phyloP scores from a whole-genome alignment of 1,140 invertebrate genomes.

The Ladona fulva region DNA sequence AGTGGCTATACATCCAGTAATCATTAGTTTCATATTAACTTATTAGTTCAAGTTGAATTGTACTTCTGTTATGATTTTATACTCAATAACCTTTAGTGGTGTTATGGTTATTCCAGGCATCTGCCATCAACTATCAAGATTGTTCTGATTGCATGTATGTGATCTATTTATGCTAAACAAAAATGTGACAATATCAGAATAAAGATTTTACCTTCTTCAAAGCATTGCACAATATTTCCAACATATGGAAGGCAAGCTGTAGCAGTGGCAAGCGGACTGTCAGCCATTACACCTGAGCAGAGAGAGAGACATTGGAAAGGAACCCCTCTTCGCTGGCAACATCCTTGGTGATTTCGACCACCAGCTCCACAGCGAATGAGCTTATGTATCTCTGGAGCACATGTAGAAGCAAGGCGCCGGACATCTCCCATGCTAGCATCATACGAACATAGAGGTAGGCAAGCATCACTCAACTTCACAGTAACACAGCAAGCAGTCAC shows the following conservation, averaged over 20 bases:
- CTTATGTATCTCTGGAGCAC: conserved; percentile 55
- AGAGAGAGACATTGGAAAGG: conserved; percentile 57
- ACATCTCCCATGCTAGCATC: conserved; percentile 70
- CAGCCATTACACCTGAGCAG: conserved; percentile 60
- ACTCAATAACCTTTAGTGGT: too few relatives aligned
- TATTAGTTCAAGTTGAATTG: too few relatives aligned
- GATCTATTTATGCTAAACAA: too few relatives aligned
- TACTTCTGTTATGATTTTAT: too few relatives aligned
- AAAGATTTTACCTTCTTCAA: conserved; percentile 59
- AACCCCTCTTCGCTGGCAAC: conserved; percentile 63
- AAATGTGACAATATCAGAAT: conserved; percentile 2
- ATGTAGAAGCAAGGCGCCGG: conserved; percentile 51
- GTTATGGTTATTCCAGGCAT: too few relatives aligned
- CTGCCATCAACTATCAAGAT: too few relatives aligned
- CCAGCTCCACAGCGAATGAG: conserved; percentile 57
- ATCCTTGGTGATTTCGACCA: conserved; percentile 63
- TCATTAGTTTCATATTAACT: too few relatives aligned
- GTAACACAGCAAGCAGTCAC: conserved; percentile 65
- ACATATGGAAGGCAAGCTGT: conserved; percentile 63
- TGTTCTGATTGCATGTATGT: too few relatives aligned
- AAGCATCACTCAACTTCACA: conserved; percentile 57
- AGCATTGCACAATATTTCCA: conserved; percentile 74
- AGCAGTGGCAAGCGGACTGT: conserved; percentile 41
- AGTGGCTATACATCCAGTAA: too few relatives aligned
- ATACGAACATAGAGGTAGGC: conserved; percentile 71